Percentiles rank a stretch among this genome's conserved stretches.
Conservation (phyloP, 2,113 vertebrate genomes). For the Eretmochelys imbricata region DNA sequence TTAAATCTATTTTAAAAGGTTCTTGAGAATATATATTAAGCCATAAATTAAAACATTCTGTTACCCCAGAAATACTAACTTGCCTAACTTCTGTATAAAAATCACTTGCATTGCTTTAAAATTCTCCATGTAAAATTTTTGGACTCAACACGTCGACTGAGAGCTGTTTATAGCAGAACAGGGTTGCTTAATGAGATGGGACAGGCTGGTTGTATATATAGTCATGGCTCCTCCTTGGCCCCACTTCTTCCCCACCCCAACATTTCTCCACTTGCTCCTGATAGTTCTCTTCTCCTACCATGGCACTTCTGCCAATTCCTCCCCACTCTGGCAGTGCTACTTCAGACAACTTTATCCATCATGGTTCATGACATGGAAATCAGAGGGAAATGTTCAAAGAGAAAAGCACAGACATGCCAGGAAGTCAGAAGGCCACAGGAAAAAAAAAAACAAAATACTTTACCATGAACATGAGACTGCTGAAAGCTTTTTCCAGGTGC, state of each 20-base stretch:
- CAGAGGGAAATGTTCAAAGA: neutral
- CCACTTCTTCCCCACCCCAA: neutral
- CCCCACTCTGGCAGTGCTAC: neutral
- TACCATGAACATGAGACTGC: slow-evolving; percentile 98
- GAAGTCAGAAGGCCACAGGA: neutral
- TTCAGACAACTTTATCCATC: neutral
- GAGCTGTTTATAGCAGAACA: neutral
- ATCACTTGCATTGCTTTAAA: neutral
- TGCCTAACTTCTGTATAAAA: neutral
- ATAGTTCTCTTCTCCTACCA: neutral
- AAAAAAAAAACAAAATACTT: slow-evolving; percentile 52
- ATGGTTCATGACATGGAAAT: neutral
- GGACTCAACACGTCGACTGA: neutral
- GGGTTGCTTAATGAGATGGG: neutral
- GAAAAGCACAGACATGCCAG: neutral
- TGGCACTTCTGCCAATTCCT: neutral
- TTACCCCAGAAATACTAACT: neutral
- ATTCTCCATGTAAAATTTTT: neutral
- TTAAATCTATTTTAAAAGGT: neutral
- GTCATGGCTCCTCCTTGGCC: neutral
- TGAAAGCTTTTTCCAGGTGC: slow-evolving; percentile 99
- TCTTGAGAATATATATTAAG: neutral
- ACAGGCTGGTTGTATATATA: neutral
- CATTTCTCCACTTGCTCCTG: neutral
- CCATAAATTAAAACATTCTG: neutral